Evolutionary conservation across 2,888 invertebrate species (phyloP).

Genomic region (Laothoe populi): DNA sequence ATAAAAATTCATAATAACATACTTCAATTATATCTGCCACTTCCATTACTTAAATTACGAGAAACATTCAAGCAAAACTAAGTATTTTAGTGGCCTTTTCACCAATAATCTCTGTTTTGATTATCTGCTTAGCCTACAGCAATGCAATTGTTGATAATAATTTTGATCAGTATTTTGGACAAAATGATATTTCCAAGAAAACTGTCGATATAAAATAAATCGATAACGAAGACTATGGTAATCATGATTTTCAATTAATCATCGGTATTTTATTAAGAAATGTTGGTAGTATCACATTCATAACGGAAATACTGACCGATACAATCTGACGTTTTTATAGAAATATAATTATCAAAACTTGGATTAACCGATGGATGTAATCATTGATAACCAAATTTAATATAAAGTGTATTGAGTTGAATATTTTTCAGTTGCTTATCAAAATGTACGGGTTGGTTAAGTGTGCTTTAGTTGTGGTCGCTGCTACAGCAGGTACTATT

Average conservation of each 20-base stretch:
- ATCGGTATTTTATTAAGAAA: constrained; percentile 3
- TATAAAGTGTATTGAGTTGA: constrained; percentile 51
- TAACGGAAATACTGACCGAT: constrained; percentile 20
- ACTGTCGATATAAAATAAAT: neutral
- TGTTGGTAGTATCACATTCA: neutral
- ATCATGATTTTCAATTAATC: neutral
- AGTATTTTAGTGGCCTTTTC: no score
- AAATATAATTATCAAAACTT: constrained; percentile 37
- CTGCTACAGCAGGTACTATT: constrained; percentile 64
- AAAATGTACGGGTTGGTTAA: constrained; percentile 62
- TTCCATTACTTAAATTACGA: no score
- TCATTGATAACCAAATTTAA: constrained; percentile 57
- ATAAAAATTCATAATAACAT: no score
- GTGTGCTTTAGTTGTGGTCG: constrained; percentile 58
- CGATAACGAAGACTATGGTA: neutral
- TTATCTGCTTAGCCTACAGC: neutral
- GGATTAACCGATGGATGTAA: constrained; percentile 46
- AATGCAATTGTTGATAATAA: neutral
- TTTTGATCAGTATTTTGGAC: neutral
- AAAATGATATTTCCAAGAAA: neutral
- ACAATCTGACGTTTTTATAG: constrained; percentile 47
- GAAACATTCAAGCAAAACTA: no score
- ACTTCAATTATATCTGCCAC: no score
- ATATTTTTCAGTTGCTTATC: constrained; percentile 36
- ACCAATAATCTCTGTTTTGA: no score